phyloP scores from a whole-genome alignment of 2,113 vertebrate species.

The Engraulis encrasicolus region DNA sequence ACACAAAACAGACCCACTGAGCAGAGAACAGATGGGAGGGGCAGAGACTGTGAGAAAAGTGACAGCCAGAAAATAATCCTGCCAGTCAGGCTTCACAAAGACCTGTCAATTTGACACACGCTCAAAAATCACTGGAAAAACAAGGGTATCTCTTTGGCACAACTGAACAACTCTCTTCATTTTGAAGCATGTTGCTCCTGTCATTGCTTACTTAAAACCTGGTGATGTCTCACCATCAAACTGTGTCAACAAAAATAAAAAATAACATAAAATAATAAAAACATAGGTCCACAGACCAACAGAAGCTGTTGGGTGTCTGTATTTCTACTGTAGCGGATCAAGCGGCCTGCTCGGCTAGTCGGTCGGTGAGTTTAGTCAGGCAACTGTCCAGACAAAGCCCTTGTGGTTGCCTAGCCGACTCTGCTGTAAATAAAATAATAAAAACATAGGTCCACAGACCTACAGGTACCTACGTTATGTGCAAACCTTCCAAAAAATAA shows the following conservation, averaged over 20 bases:
- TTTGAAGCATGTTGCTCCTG: not conserved
- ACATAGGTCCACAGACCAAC: too few relatives aligned
- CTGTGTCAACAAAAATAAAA: not conserved
- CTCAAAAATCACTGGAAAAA: not conserved
- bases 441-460: too few relatives aligned
- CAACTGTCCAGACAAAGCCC: not conserved
- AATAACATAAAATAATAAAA: too few relatives aligned
- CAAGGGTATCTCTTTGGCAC: not conserved
- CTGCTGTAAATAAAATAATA: too few relatives aligned
- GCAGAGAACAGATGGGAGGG: not conserved
- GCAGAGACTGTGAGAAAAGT: not conserved
- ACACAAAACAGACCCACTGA: not conserved
- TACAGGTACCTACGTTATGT: too few relatives aligned
- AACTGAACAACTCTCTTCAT: not conserved
- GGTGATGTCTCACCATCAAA: not conserved
- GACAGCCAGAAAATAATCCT: not conserved
- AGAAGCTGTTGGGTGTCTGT: too few relatives aligned
- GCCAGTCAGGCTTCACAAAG: not conserved
- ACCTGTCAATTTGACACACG: not conserved
- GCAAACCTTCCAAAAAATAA: too few relatives aligned
- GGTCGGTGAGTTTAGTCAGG: not conserved
- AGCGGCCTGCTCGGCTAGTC: too few relatives aligned
- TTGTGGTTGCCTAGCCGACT: slow-evolving; percentile 11
- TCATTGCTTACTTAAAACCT: not conserved
- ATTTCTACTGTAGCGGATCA: too few relatives aligned